phyloP scores from a whole-genome alignment of 2,113 vertebrate species.

The Emydura subglobosa region DNA sequence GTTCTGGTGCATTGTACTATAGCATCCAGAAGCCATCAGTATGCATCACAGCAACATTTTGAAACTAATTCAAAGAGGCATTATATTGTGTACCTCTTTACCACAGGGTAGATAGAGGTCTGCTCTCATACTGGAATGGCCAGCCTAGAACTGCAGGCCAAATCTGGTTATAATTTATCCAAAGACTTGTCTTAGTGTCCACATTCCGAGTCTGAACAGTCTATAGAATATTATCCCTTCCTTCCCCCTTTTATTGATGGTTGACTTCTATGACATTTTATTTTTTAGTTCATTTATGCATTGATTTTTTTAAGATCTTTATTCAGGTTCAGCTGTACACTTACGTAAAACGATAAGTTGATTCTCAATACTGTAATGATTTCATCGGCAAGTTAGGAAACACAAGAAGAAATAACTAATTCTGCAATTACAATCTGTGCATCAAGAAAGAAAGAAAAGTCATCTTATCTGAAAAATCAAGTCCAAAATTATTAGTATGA shows the following conservation, averaged over 20 bases:
- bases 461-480: not conserved
- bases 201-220: slow-evolving; percentile 70
- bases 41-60: slow-evolving; percentile 73
- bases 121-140: slow-evolving; percentile 73
- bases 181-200: slow-evolving; percentile 74
- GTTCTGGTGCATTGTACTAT: slow-evolving; percentile 64
- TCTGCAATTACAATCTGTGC: not conserved
- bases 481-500: slow-evolving; percentile 16
- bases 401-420: not conserved
- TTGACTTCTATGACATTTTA: slow-evolving; percentile 13
- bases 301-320: slow-evolving; percentile 16
- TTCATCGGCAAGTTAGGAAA: not conserved
- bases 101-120: slow-evolving; percentile 64
- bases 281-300: not conserved
- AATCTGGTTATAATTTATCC: slow-evolving; percentile 84
- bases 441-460: not conserved
- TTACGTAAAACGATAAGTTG: not conserved
- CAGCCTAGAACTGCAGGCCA: slow-evolving; percentile 77
- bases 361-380: not conserved
- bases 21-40: slow-evolving; percentile 72
- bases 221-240: slow-evolving; percentile 63
- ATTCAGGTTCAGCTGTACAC: not conserved
- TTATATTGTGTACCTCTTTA: slow-evolving; percentile 77
- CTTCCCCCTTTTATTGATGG: slow-evolving; percentile 49
- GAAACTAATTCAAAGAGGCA: slow-evolving; percentile 82